Evolutionary conservation across 2,113 vertebrate species (phyloP), one percentile per base, ranked within the genome.

Genomic region (Melanerpes aurifrons): DNA sequence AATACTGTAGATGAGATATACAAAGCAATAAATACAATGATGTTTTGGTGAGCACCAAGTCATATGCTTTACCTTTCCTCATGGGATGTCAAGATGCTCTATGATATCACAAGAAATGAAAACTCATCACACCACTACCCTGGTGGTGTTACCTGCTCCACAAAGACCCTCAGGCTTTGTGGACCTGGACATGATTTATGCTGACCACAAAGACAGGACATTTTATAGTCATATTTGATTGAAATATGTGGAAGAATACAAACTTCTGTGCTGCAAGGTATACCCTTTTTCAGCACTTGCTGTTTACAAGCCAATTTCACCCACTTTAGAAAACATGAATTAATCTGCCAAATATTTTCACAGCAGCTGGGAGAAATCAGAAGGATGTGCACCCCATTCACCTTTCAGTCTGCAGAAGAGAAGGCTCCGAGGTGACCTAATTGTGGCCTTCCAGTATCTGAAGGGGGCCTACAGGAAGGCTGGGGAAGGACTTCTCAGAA

Each of bases 321-420:
- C 9, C 22, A 12, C 47, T 82, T 53, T 9, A 90, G 45, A 66
- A 85, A 85, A 54, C 13, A 68, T 4, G 53, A 78, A 75, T 74
- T 37, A 87, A 7, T 50, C 78, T 82, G 54, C 14, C 70, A 82
- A 68, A n/a, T 84, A 35, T 74, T 84, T 92, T 81, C 40, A 91
- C 1, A 2, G 15, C 24, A 71, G 45, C 17, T 58, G 47, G 70
- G 25, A 62, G 61, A 77, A 91, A 50, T 62, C 40, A 74, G 24
- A 77, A 87, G 26, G 29, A 26, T 50, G 68, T 25, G 28, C 26
- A 71, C 20, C 7, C 29, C 31, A 35, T 61, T 77, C 54, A 75
- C 54, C 62, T 40, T 40, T n/a, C n/a, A n/a, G n/a, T n/a, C n/a
- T n/a, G n/a, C n/a, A n/a, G n/a, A n/a, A n/a, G n/a, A n/a, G n/a